Evolutionary conservation across 1,140 invertebrate genomes (phyloP).

Genomic region (Lepidotrigona ventralis): DNA sequence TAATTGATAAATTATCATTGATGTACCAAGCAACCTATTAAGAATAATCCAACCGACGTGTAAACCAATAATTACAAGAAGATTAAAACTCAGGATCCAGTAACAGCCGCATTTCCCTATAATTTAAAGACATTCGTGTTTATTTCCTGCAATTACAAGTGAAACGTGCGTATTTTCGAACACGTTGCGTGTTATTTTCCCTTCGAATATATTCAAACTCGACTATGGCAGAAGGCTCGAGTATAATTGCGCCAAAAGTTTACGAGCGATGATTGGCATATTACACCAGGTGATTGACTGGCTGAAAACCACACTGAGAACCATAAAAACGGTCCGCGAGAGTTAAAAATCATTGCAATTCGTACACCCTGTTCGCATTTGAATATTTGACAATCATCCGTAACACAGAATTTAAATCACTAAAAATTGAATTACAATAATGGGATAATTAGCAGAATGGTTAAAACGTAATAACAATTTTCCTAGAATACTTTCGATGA

Average conservation of each 20-base stretch:
- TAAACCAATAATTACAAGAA: neutral
- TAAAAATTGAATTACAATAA: neutral
- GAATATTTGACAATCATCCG: neutral
- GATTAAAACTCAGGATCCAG: neutral
- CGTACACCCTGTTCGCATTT: neutral
- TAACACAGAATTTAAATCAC: neutral
- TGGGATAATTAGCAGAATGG: neutral
- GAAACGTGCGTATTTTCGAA: neutral
- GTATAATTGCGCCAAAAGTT: slow-evolving; percentile 31
- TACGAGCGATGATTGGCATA: slow-evolving; percentile 22
- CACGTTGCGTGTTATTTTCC: neutral
- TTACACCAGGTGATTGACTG: too few species aligned
- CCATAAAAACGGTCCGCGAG: neutral
- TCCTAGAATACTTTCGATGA: neutral
- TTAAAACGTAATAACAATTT: neutral
- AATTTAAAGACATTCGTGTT: neutral
- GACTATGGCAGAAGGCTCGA: neutral
- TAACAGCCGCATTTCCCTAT: too few species aligned
- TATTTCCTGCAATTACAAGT: neutral
- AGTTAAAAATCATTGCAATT: slow-evolving; percentile 36
- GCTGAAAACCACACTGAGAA: neutral
- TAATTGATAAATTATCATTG: neutral
- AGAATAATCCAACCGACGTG: neutral
- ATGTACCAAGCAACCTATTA: neutral
- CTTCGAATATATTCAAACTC: slow-evolving; percentile 6